These are phyloP conservation scores for Latheticus oryzae DNA, from an alignment of 2,888 invertebrate species.

Conservation along the genomic window DNA sequence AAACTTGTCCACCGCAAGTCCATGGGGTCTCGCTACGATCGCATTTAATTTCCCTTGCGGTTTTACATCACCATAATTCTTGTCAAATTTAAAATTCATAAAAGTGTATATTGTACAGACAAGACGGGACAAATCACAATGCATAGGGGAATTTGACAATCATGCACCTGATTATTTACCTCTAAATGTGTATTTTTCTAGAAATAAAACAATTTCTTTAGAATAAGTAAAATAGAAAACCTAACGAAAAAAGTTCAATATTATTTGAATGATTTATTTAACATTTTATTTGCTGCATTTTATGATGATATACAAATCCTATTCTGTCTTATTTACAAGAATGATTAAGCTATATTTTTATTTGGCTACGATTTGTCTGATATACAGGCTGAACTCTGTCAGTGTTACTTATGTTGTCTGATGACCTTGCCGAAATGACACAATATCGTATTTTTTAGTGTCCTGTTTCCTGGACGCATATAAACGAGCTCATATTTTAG, in stretches of 20 bases:
- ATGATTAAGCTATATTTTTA: no score
- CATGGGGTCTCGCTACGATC: slow-evolving; percentile 34
- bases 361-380: slow-evolving; percentile 26
- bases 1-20: slow-evolving; percentile 40
- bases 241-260: no score
- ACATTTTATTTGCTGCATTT: no score
- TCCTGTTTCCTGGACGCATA: slow-evolving; percentile 53
- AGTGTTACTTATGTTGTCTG: slow-evolving; percentile 35
- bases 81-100: slow-evolving; percentile 57
- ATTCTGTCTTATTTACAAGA: no score
- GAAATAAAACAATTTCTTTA: no score
- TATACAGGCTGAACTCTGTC: slow-evolving; percentile 23
- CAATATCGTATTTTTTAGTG: slow-evolving; percentile 57
- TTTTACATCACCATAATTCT: slow-evolving; percentile 54
- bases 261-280: no score
- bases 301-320: no score
- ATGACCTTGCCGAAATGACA: slow-evolving; percentile 54
- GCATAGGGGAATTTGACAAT: slow-evolving; percentile 28
- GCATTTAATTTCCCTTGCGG: slow-evolving; percentile 53
- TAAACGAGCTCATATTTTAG: slow-evolving; percentile 46
- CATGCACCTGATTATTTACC: no score
- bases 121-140: slow-evolving; percentile 16
- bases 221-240: no score
- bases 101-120: slow-evolving; percentile 50
- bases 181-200: no score